phyloP scores from a whole-genome alignment of 2,888 invertebrate species.

The Silvanus unidentatus region DNA sequence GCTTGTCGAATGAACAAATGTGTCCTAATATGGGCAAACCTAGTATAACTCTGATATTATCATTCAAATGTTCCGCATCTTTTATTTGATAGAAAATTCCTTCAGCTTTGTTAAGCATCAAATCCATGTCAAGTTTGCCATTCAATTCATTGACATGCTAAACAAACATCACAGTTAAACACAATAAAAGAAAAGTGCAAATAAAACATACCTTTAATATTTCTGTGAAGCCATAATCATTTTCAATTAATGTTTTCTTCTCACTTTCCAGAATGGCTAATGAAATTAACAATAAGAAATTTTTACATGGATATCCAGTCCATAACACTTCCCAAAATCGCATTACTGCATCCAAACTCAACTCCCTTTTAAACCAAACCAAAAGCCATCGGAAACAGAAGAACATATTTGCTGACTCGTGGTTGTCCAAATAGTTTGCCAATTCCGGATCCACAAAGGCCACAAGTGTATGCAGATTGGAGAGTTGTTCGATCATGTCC shows the following conservation, averaged over 20 bases:
- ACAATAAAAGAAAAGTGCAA: no score
- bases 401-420: conserved; percentile 94
- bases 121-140: conserved; percentile 75
- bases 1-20: conserved; percentile 22
- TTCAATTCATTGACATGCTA: conserved; percentile 95
- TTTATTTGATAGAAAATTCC: conserved; percentile 86
- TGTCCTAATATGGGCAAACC: conserved; percentile 50
- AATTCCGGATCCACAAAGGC: conserved; percentile 78
- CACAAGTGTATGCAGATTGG: conserved; percentile 75
- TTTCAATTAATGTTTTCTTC: conserved; percentile 80
- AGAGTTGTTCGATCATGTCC: conserved; percentile 90
- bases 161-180: conserved; percentile 32
- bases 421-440: conserved; percentile 76
- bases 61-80: conserved; percentile 62
- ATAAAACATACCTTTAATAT: conserved; percentile 71
- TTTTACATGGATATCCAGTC: conserved; percentile 90
- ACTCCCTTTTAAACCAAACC: conserved; percentile 88
- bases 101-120: conserved; percentile 80
- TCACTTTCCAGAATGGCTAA: conserved; percentile 90
- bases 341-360: conserved; percentile 79
- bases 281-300: conserved; percentile 91
- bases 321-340: conserved; percentile 94
- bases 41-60: conserved; percentile 65
- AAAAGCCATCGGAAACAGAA: conserved; percentile 98
- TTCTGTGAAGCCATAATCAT: conserved; percentile 91